Evolutionary conservation across 2,797 vertebrate genomes (phyloP).

Genomic region (Melopsittacus undulatus): DNA sequence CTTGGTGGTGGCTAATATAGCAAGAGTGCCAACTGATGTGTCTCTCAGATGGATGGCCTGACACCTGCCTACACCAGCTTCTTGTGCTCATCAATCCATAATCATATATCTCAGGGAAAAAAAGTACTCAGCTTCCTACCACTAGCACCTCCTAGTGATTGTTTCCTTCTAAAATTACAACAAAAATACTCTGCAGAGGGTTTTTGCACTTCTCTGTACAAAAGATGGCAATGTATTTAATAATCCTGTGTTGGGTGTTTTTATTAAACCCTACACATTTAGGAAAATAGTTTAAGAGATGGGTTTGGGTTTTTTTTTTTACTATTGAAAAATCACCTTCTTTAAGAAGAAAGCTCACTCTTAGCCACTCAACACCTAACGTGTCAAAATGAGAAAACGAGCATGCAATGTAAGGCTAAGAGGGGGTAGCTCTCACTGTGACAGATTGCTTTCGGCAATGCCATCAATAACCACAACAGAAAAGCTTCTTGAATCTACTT

Average conservation of each 20-base stretch:
- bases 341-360: slow-evolving; percentile 11
- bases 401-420: background rate
- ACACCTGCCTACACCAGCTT: slow-evolving; percentile 15
- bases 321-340: background rate
- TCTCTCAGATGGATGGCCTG: background rate
- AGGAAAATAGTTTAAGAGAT: background rate
- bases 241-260: background rate
- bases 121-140: background rate
- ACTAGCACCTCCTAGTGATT: background rate
- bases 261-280: background rate
- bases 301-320: background rate
- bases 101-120: background rate
- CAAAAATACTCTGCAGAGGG: background rate
- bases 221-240: background rate
- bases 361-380: background rate
- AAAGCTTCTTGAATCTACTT: slow-evolving; percentile 51
- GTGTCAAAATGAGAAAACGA: background rate
- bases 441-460: slow-evolving; percentile 60
- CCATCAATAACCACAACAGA: slow-evolving; percentile 19
- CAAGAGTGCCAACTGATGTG: background rate
- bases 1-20: background rate
- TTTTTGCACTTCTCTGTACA: background rate
- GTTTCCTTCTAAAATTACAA: background rate
- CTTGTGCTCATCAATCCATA: background rate
- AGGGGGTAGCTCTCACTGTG: slow-evolving; percentile 11